phyloP scores from a whole-genome alignment of 2,797 vertebrate species.

The Hybognathus amarus region DNA sequence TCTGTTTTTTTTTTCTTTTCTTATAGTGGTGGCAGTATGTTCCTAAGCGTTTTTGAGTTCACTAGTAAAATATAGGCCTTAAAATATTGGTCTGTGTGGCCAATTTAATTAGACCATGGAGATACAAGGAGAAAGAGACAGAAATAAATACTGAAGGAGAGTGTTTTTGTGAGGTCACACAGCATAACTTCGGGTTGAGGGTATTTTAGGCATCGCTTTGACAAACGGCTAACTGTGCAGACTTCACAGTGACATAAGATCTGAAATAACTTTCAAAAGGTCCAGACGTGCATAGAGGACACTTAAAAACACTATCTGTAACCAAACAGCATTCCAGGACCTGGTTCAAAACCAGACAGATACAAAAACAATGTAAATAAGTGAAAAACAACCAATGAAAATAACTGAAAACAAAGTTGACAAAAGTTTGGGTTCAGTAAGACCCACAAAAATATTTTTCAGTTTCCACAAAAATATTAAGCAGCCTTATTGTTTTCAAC shows the following conservation, averaged over 20 bases:
- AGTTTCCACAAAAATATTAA: too few relatives aligned
- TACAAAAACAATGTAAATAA: not conserved
- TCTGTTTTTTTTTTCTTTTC: not conserved
- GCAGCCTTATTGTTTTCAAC: too few relatives aligned
- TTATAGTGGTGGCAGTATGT: not conserved
- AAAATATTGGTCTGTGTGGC: not conserved
- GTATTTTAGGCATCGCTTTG: constrained; percentile 33
- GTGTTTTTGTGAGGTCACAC: not conserved
- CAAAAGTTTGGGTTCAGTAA: not conserved
- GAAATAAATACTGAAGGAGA: not conserved
- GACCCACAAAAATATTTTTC: not conserved
- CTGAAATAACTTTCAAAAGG: constrained; percentile 4
- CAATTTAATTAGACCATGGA: not conserved
- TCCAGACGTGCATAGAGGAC: not conserved
- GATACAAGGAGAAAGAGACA: not conserved
- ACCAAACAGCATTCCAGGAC: not conserved
- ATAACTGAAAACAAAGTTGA: too few relatives aligned
- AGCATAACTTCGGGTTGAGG: constrained; percentile 5
- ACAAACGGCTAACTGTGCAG: constrained; percentile 33
- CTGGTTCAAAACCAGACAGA: not conserved
- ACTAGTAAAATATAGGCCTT: not conserved
- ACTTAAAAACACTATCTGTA: not conserved
- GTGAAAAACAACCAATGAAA: too few relatives aligned
- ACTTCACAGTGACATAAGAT: constrained; percentile 19
- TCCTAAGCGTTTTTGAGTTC: not conserved